Evolutionary conservation across 2,888 invertebrate genomes (phyloP).

Genomic region (Mayetiola destructor): DNA sequence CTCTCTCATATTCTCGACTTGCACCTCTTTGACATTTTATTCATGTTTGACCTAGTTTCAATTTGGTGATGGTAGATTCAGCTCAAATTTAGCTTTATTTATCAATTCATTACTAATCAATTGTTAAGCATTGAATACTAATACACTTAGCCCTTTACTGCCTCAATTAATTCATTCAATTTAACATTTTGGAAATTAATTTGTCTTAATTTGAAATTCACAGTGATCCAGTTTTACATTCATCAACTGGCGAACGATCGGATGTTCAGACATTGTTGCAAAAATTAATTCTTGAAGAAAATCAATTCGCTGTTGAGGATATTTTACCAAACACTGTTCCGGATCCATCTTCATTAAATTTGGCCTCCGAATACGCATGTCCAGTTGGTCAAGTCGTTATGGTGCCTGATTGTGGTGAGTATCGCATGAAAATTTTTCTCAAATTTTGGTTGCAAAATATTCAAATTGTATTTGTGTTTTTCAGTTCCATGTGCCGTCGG

Average conservation of each 20-base stretch:
- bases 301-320: slow-evolving; percentile 84
- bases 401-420: slow-evolving; percentile 76
- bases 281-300: slow-evolving; percentile 81
- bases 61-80: too few relatives aligned
- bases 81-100: too few relatives aligned
- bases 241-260: slow-evolving; percentile 74
- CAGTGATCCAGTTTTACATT: slow-evolving; percentile 80
- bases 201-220: not conserved
- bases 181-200: too few relatives aligned
- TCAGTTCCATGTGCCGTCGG: slow-evolving; percentile 75
- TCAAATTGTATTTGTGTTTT: not conserved
- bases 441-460: not conserved
- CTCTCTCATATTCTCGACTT: too few relatives aligned
- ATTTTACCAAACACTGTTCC: slow-evolving; percentile 89
- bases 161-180: too few relatives aligned
- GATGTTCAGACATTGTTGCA: slow-evolving; percentile 72
- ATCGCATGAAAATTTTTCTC: not conserved
- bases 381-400: slow-evolving; percentile 86
- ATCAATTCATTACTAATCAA: too few relatives aligned
- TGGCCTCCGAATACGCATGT: slow-evolving; percentile 88
- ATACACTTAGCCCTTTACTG: too few relatives aligned
- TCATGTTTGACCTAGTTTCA: too few relatives aligned
- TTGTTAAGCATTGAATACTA: too few relatives aligned
- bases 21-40: too few relatives aligned
- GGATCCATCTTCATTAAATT: slow-evolving; percentile 71